These are phyloP conservation scores for Porites cylindrica DNA, from an alignment of 92 coral and sea anemone species.

Conservation along the genomic window DNA sequence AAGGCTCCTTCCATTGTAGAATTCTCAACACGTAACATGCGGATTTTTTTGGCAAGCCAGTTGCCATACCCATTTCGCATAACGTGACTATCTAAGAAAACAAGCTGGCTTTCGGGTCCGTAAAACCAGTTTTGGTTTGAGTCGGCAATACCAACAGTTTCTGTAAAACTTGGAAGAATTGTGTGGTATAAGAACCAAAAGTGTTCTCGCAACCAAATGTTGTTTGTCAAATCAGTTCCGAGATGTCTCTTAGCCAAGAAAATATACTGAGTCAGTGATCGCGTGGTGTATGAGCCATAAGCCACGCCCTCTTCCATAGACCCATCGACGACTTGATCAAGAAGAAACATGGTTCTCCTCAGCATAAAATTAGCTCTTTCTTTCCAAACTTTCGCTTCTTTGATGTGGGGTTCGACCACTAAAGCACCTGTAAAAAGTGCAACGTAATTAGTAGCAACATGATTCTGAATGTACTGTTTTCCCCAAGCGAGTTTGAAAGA, in stretches of 20 bases:
- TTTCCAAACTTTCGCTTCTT: conserved; percentile 70
- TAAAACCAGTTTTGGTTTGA: conserved; percentile 87
- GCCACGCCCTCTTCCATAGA: conserved; percentile 92
- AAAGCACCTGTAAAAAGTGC: conserved; percentile 85
- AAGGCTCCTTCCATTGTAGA: not conserved
- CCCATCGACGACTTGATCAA: conserved; percentile 85
- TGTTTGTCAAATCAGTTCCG: conserved; percentile 54
- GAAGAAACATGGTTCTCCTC: conserved; percentile 78
- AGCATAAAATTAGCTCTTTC: conserved; percentile 73
- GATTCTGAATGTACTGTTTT: conserved; percentile 84
- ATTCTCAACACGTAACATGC: conserved; percentile 16
- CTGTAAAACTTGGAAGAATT: conserved; percentile 83
- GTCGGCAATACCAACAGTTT: conserved; percentile 91
- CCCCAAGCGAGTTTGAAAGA: conserved; percentile 84
- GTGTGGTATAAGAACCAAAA: conserved; percentile 88
- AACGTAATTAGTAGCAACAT: conserved; percentile 91
- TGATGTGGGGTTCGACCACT: conserved; percentile 44
- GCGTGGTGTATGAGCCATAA: conserved; percentile 87
- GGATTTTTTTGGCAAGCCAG: conserved; percentile 88
- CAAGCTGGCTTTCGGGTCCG: conserved; percentile 93
- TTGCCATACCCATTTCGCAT: conserved; percentile 82
- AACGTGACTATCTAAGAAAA: conserved; percentile 83
- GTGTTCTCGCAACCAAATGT: conserved; percentile 84
- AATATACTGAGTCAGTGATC: conserved; percentile 91
- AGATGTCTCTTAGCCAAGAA: conserved; percentile 84